These are phyloP conservation scores for Morpho deidamia DNA, from an alignment of 2,888 invertebrate genomes.

Conservation along the genomic window DNA sequence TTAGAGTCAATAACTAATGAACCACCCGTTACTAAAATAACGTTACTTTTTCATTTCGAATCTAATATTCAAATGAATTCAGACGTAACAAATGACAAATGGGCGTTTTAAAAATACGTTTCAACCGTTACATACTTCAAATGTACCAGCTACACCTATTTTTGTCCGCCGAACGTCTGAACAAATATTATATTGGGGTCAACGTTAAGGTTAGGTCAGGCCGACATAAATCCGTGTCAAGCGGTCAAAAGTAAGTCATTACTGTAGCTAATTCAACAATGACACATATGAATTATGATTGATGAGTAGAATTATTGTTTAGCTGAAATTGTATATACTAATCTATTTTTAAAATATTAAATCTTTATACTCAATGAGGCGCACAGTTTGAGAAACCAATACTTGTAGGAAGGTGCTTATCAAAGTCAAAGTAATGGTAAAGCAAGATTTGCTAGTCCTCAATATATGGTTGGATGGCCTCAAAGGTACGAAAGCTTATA, in stretches of 20 bases:
- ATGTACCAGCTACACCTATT: slow-evolving; percentile 16
- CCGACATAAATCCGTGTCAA: slow-evolving; percentile 22
- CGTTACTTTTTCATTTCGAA: too few relatives aligned
- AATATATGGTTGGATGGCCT: too few relatives aligned
- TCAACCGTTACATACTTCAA: slow-evolving; percentile 5
- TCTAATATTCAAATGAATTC: too few relatives aligned
- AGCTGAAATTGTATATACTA: not conserved
- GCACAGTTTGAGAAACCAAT: not conserved
- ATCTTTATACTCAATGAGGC: not conserved
- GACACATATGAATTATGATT: slow-evolving; percentile 1
- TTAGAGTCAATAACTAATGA: too few relatives aligned
- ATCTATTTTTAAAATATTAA: not conserved
- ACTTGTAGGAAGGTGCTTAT: too few relatives aligned
- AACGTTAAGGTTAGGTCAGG: slow-evolving; percentile 28
- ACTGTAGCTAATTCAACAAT: slow-evolving; percentile 6
- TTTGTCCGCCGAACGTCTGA: slow-evolving; percentile 24
- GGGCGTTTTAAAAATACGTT: not conserved
- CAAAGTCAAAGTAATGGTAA: too few relatives aligned
- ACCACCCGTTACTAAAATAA: too few relatives aligned
- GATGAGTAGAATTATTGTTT: not conserved
- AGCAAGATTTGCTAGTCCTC: too few relatives aligned
- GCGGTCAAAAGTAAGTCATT: slow-evolving; percentile 17
- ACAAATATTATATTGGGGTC: slow-evolving; percentile 24
- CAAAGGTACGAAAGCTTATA: too few relatives aligned
- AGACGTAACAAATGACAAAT: too few relatives aligned